These are phyloP conservation scores for Enteromius anoplus DNA, from an alignment of 2,797 vertebrate species.

Conservation along the genomic window DNA sequence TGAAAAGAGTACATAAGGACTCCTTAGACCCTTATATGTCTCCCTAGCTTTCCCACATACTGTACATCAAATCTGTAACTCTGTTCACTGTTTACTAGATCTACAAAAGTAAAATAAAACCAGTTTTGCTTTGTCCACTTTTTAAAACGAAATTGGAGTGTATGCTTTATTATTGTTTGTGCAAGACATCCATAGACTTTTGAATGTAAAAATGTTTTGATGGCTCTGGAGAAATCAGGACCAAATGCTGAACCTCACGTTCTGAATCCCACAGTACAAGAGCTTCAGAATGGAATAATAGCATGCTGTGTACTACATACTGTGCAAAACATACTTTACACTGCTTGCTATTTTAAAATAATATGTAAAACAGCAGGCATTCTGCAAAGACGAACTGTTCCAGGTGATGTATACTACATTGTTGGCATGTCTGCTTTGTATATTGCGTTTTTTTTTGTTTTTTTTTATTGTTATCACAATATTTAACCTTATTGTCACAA, in stretches of 20 bases:
- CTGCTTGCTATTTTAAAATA: constrained; percentile 5
- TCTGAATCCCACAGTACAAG: constrained; percentile 3
- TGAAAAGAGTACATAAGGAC: background rate
- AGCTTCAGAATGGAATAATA: background rate
- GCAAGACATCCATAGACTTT: background rate
- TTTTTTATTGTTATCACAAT: background rate
- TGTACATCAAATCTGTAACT: background rate
- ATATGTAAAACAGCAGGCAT: constrained; percentile 4
- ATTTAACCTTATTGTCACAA: no score
- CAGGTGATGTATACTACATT: background rate
- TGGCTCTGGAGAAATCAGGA: background rate
- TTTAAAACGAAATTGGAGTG: background rate
- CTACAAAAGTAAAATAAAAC: background rate
- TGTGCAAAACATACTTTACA: constrained; percentile 7
- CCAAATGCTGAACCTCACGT: background rate
- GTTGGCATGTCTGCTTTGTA: background rate
- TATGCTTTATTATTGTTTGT: background rate
- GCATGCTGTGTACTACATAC: constrained; percentile 9
- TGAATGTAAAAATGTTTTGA: background rate
- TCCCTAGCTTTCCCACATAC: background rate
- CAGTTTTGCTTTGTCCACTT: background rate
- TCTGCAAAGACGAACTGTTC: background rate
- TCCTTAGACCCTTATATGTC: background rate
- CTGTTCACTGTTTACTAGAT: no score
- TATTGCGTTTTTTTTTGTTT: background rate